Base-by-base conservation (phyloP, 1,140 invertebrate genomes). In the Aphaenogaster floridana region DNA sequence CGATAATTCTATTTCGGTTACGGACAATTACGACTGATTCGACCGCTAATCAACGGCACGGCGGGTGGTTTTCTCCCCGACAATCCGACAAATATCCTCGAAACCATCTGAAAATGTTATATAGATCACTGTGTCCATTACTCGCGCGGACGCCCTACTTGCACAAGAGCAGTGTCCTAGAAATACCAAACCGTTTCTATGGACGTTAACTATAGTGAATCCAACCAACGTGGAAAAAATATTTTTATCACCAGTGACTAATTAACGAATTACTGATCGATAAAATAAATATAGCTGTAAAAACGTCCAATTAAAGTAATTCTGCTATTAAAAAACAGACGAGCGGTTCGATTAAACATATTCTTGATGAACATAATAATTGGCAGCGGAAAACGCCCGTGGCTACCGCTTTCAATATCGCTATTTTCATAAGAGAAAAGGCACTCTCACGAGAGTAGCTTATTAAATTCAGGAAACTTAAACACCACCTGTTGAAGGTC, bases 1-100 rank as follows among this genome's bases (percentile, higher is more conserved):
- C 89, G 93, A 94, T 94, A 94, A 94, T 94, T 92, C 92, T 91
- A 93, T 94, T 93, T 93, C 91, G 93, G 90, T 92, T 92, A 92
- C 86, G 88, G 90, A 91, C 92, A 94, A 94, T 94, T 93, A 94
- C 91, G 90, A 92, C 87, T 92, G 91, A 93, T 93, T 94, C 92
- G 92, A 94, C 93, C 93, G 91, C 93, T 93, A 94, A 94, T 94
- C 93, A 94, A 92, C 89, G 88, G 74, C 84, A 88, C 81, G 57
- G 89, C 88, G 64, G 57, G 80, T 78, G 68, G 86, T 69, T 91
- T 81, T 90, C 87, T 88, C 87, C 81, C 72, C 86, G 85, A 76
- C 87, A 71, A 91, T 80, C 81, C 87, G 84, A 87, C 90, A 89
- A 89, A 91, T 91, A 91, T 90, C 90, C 87, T 91, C 89, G 68